phyloP scores from a whole-genome alignment of 2,888 invertebrate species.

The Heliconius erato region DNA sequence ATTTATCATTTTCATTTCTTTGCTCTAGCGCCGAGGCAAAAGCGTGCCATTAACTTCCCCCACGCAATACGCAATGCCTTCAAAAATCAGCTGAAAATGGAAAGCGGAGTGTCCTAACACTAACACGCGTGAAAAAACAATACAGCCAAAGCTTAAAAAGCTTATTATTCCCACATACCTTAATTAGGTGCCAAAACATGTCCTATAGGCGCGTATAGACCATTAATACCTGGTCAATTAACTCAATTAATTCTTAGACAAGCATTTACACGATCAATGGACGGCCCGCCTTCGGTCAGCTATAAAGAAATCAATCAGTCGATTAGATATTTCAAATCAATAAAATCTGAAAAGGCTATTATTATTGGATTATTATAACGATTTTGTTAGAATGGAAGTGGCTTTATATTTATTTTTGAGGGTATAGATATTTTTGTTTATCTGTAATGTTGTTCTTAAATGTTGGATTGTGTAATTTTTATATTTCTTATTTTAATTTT shows the following conservation, averaged over 20 bases:
- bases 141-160: background rate
- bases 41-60: too few relatives aligned
- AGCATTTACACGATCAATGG: conserved; percentile 79
- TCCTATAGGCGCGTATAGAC: conserved; percentile 76
- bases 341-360: conserved; percentile 82
- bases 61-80: too few relatives aligned
- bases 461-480: too few relatives aligned
- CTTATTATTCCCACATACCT: conserved; percentile 71
- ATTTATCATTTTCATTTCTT: too few relatives aligned
- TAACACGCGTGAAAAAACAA: too few relatives aligned
- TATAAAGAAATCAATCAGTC: conserved; percentile 86
- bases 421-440: background rate
- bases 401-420: background rate
- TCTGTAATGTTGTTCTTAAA: too few relatives aligned
- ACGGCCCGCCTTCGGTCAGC: conserved; percentile 71
- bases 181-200: conserved; percentile 83
- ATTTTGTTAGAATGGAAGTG: conserved; percentile 63
- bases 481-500: too few relatives aligned
- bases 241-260: conserved; percentile 79
- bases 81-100: too few relatives aligned
- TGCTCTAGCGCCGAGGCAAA: too few relatives aligned
- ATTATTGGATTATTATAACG: conserved; percentile 63
- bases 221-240: conserved; percentile 80
- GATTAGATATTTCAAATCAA: conserved; percentile 85
- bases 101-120: too few relatives aligned